phyloP scores from a whole-genome alignment of 23 tunicate genomes.

The Trididemnum nubilum region DNA sequence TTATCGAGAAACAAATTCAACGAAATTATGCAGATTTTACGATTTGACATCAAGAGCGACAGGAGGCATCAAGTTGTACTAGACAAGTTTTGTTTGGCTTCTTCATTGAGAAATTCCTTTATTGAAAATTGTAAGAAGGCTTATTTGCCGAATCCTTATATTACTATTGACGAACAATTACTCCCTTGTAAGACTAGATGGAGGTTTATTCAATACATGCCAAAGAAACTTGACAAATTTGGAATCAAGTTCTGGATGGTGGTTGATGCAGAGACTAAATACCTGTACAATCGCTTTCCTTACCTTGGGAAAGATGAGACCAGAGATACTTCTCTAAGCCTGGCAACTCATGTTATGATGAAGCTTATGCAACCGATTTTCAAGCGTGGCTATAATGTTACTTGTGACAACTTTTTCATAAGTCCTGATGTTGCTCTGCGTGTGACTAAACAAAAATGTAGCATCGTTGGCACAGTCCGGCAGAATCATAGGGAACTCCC shows the following conservation, averaged over 20 bases:
- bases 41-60: neutral
- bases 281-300: conserved; percentile 28
- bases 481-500: neutral
- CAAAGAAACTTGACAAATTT: conserved; percentile 9
- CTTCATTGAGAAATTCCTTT: neutral
- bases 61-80: neutral
- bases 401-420: conserved; percentile 17
- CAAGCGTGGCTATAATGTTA: conserved; percentile 11
- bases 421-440: conserved; percentile 20
- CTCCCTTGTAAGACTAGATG: conserved; percentile 11
- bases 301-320: conserved; percentile 18
- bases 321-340: neutral
- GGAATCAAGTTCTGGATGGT: conserved; percentile 17
- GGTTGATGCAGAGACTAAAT: conserved; percentile 19
- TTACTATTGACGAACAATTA: conserved; percentile 14
- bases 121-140: conserved; percentile 2
- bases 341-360: neutral
- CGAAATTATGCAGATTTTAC: neutral
- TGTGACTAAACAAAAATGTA: conserved; percentile 1
- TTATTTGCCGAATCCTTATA: neutral
- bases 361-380: conserved; percentile 18
- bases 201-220: conserved; percentile 4
- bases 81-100: conserved; percentile 21
- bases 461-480: conserved; percentile 12
- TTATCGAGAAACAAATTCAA: neutral